These are phyloP conservation scores for Ectemnius continuus DNA, from an alignment of 2,888 invertebrate genomes.

Conservation along the genomic window DNA sequence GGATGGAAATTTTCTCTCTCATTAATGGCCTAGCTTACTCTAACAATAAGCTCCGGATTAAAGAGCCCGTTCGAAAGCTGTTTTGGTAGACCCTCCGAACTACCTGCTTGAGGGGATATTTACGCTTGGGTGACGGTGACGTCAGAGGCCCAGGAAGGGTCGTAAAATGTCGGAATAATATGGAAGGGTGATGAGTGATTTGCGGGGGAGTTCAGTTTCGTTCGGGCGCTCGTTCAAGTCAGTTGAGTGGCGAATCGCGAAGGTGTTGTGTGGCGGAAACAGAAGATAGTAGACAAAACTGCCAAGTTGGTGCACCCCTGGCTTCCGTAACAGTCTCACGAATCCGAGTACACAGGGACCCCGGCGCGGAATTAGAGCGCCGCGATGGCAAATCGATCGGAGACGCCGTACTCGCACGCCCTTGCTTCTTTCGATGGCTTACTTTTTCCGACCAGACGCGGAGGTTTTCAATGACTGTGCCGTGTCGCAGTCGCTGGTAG, in stretches of 20 bases:
- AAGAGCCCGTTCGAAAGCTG: no score
- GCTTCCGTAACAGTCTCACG: slow-evolving; percentile 52
- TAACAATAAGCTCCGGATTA: no score
- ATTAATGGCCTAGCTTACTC: no score
- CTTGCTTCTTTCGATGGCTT: slow-evolving; percentile 15
- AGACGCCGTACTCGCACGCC: background rate
- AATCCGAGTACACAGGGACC: slow-evolving; percentile 36
- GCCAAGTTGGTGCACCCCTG: slow-evolving; percentile 60
- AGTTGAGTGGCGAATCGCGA: background rate
- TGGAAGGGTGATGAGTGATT: no score
- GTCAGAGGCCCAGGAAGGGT: no score
- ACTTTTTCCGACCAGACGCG: slow-evolving; percentile 20
- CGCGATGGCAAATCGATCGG: background rate
- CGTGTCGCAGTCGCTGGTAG: slow-evolving; percentile 11
- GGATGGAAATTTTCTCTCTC: no score
- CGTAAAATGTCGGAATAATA: no score
- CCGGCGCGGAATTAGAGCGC: slow-evolving; percentile 27
- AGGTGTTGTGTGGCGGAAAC: background rate
- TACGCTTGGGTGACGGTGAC: no score
- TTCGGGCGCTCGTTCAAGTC: no score
- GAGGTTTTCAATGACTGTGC: slow-evolving; percentile 49
- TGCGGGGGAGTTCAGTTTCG: no score
- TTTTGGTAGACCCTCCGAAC: no score
- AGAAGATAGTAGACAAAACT: slow-evolving; percentile 51
- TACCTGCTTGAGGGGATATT: no score